Percentiles rank a stretch among this genome's conserved stretches.
Evolutionary conservation across 2,888 invertebrate genomes (phyloP).

Genomic region (Antheraea yamamai): DNA sequence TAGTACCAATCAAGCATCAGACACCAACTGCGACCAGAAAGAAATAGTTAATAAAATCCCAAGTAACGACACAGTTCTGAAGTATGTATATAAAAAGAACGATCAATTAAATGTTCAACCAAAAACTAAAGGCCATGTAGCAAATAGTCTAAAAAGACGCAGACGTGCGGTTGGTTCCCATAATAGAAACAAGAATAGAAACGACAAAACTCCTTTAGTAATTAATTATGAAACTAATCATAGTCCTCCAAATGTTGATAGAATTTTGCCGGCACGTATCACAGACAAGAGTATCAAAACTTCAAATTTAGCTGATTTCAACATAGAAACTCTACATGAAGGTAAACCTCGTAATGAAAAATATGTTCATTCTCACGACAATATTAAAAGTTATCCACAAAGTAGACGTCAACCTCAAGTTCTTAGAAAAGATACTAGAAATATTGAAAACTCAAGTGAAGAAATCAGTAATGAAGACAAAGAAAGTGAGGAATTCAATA

Average conservation of each 20-base stretch:
- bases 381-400: neutral
- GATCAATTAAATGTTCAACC: conserved; percentile 34
- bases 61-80: conserved; percentile 50
- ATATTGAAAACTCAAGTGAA: neutral
- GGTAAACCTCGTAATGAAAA: conserved; percentile 22
- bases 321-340: conserved; percentile 62
- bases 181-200: conserved; percentile 35
- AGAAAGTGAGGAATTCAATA: conserved; percentile 28
- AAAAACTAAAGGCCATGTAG: conserved; percentile 55
- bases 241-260: conserved; percentile 38
- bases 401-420: neutral
- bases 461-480: conserved; percentile 25
- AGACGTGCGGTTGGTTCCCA: conserved; percentile 43
- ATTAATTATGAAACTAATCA: conserved; percentile 62
- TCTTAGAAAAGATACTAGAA: conserved; percentile 8
- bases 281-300: conserved; percentile 46
- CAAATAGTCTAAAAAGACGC: conserved; percentile 59
- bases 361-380: conserved; percentile 2
- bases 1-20: conserved; percentile 10
- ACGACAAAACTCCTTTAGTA: conserved; percentile 46
- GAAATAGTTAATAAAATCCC: conserved; percentile 31
- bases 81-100: conserved; percentile 62
- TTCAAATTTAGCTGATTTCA: conserved; percentile 63
- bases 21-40: conserved; percentile 25
- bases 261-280: conserved; percentile 34